Evolutionary conservation across 2,888 invertebrate genomes (phyloP), one percentile per base, ranked within the genome.

Genomic region (Meganola albula): DNA sequence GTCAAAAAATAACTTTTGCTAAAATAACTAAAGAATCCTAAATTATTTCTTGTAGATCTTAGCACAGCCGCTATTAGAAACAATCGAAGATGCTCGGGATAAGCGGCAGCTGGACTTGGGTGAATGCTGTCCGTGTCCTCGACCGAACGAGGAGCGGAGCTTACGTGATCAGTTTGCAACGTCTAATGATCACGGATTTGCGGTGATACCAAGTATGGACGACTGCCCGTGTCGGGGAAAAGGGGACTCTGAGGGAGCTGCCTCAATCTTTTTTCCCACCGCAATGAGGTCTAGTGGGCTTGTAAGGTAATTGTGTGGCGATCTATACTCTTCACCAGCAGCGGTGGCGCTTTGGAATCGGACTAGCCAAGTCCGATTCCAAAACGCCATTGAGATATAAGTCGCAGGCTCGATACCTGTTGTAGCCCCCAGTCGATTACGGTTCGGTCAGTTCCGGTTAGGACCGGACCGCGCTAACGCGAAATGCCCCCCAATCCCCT

Each of bases 91-190:
- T 33, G 33, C 23, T 16, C 50, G 59, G 9, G 29, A 34, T n/a
- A 2, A 53, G 3, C 58, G 60, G 6, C 60, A 68, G 30, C 20
- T 58, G 26, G 53, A 53, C 28, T 49, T 52, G 18, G 51, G 34
- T 2, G 72, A 75, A 23, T 82, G 80, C 45, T 83, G 82, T 16
- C 79, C 82, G 0, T 83, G 83, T 32, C 64, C 70, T 7, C 38
- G 42, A 6, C 27, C 45, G 11, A 45, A 7, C 3, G 37, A 3
- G 7, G 24, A 7, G 25, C 14, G 13, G 22, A 9, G 2, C 42
- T 29, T 10, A 16, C 9, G 14, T 14, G 13, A n/a, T 12, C 16
- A 27, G 9, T 27, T 16, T n/a, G 14, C 21, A 0, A 18, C 23
- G n/a, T 4, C 18, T 22, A 20, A 9, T 27, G 20, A 29, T 4